Evolutionary conservation across 2,797 vertebrate genomes (phyloP).

Genomic region (Siniperca undulata): DNA sequence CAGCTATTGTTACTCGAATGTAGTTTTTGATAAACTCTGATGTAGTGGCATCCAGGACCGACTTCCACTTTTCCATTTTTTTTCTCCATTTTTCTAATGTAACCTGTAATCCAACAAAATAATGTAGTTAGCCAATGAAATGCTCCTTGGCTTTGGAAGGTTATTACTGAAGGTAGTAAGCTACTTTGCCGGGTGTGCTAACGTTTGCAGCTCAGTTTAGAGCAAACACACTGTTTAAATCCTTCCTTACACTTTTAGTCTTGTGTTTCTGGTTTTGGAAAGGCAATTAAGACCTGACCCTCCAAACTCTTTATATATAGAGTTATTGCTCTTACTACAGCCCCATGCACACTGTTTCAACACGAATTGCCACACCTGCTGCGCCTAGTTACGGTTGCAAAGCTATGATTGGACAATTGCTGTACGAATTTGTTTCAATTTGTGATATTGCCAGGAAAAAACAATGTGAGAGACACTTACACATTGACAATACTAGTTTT

Average conservation of each 20-base stretch:
- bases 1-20: not conserved
- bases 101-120: not conserved
- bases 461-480: conserved; percentile 1
- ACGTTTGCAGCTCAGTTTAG: not conserved
- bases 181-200: not conserved
- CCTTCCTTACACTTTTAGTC: not conserved
- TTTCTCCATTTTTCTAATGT: not conserved
- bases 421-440: not conserved
- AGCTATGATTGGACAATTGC: not conserved
- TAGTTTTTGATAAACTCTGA: not conserved
- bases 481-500: conserved; percentile 1
- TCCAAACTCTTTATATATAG: not conserved
- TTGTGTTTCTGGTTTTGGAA: not conserved
- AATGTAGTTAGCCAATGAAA: not conserved
- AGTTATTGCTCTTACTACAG: not conserved
- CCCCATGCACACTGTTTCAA: not conserved
- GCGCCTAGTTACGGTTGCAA: not conserved
- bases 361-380: not conserved
- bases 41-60: too few relatives aligned
- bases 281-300: not conserved
- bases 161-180: not conserved
- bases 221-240: not conserved
- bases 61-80: not conserved
- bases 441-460: not conserved
- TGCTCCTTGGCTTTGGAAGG: not conserved